phyloP scores from a whole-genome alignment of 2,113 vertebrate genomes.

The Hylia prasina region DNA sequence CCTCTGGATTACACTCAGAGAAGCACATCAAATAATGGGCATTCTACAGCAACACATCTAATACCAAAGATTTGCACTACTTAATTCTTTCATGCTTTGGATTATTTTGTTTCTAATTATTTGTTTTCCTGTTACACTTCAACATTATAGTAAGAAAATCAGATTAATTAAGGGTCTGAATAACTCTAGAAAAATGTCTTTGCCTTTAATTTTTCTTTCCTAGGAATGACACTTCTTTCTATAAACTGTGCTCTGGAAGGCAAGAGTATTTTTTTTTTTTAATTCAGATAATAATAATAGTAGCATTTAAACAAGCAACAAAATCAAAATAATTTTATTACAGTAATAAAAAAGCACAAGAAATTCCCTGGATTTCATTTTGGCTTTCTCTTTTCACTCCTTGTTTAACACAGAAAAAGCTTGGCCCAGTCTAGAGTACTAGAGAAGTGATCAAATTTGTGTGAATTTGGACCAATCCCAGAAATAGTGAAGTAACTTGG shows the following conservation, averaged over 20 bases:
- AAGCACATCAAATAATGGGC: not conserved
- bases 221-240: not conserved
- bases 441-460: not conserved
- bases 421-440: not conserved
- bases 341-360: not conserved
- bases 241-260: not conserved
- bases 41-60: not conserved
- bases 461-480: not conserved
- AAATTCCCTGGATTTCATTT: not conserved
- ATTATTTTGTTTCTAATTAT: not conserved
- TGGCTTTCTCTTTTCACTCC: not conserved
- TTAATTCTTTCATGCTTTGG: not conserved
- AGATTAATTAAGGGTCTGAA: not conserved
- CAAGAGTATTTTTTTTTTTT: not conserved
- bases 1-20: not conserved
- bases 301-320: not conserved
- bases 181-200: not conserved
- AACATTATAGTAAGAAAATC: not conserved
- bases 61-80: not conserved
- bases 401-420: not conserved
- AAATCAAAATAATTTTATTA: accelerated
- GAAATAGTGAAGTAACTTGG: not conserved
- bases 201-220: not conserved
- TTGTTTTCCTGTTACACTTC: not conserved
- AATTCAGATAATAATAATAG: not conserved